Percentiles rank a stretch among this genome's conserved stretches.
These are phyloP conservation scores for Erpobdella octoculata DNA, from an alignment of 2,888 invertebrate species.

Conservation along the genomic window DNA sequence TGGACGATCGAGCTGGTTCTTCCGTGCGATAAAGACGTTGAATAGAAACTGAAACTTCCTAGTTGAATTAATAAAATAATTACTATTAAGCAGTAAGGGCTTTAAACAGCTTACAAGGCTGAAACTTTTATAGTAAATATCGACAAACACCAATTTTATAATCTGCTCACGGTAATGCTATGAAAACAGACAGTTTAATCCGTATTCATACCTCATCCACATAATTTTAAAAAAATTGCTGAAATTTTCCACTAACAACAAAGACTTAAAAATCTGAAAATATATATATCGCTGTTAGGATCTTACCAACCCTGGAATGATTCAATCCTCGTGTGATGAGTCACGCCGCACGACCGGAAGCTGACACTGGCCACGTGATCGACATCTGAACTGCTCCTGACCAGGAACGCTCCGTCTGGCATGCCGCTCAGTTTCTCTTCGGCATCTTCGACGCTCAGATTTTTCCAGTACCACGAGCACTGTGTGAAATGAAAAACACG, in stretches of 20 bases:
- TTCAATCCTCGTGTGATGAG: conserved; percentile 68
- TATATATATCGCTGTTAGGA: too few relatives aligned
- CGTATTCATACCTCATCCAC: too few relatives aligned
- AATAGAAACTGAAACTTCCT: conserved; percentile 7
- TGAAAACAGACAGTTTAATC: too few relatives aligned
- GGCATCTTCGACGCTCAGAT: conserved; percentile 64
- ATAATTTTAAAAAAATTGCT: too few relatives aligned
- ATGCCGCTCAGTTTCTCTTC: conserved; percentile 63
- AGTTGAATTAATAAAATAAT: background rate
- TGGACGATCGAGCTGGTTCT: background rate
- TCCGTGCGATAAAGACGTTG: background rate
- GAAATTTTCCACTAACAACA: too few relatives aligned
- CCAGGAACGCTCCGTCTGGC: conserved; percentile 69
- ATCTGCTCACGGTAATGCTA: too few relatives aligned
- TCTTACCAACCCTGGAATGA: conserved; percentile 62
- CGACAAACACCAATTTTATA: too few relatives aligned
- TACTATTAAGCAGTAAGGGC: background rate
- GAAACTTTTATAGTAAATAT: too few relatives aligned
- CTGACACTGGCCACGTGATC: conserved; percentile 66
- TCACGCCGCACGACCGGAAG: conserved; percentile 62
- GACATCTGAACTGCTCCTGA: conserved; percentile 67
- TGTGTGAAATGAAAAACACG: conserved; percentile 31
- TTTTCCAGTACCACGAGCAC: conserved; percentile 73
- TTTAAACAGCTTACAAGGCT: background rate
- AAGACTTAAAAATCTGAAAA: too few relatives aligned